Conservation (phyloP, 2,888 invertebrate species). For the Carterocephalus palaemon region DNA sequence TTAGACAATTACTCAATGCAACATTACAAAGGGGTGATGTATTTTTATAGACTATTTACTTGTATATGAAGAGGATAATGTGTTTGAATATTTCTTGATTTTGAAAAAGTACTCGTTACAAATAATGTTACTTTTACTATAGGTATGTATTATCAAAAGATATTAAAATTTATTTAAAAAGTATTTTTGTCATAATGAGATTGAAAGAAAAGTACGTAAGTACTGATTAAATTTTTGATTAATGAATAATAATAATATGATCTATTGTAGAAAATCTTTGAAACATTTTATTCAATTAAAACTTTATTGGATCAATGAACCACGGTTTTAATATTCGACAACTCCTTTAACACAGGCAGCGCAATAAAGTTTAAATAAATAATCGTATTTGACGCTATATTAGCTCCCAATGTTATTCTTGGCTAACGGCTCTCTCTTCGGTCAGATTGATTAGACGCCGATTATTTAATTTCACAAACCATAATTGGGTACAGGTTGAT, state of each 20-base stretch:
- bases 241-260: no score
- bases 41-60: not conserved
- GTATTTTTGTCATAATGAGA: no score
- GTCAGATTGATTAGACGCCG: conserved; percentile 31
- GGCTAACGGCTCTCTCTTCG: conserved; percentile 16
- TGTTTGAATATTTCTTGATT: no score
- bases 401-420: conserved; percentile 32
- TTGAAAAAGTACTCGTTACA: no score
- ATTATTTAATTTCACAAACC: conserved; percentile 42
- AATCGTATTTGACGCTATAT: conserved; percentile 28
- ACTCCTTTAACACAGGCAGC: not conserved
- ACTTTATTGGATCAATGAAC: not conserved
- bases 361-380: conserved; percentile 9
- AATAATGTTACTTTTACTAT: no score
- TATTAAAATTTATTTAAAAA: no score
- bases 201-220: no score
- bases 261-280: no score
- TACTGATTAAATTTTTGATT: no score
- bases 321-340: not conserved
- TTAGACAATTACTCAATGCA: conserved; percentile 8
- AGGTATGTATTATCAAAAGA: no score
- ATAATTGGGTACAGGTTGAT: conserved; percentile 36
- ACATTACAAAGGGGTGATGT: not conserved
- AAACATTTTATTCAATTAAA: not conserved
- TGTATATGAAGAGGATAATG: no score